A percentile compares a stretch with the other conserved stretches of the same genome.
Evolutionary conservation across 2,797 vertebrate genomes (phyloP).

Genomic region (Myripristis jacobus): DNA sequence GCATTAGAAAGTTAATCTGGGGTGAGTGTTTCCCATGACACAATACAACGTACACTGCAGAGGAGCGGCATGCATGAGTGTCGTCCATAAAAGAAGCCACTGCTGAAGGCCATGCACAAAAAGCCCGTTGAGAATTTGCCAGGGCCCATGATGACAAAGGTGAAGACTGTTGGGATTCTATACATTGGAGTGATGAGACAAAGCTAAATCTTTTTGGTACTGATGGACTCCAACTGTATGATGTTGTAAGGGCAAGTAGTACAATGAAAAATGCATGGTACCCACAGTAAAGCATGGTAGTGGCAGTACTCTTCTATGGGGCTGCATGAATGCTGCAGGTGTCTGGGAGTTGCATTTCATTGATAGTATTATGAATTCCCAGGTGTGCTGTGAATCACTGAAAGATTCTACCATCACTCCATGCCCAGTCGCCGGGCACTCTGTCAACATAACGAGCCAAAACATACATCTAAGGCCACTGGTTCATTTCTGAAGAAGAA

Average conservation of each 20-base stretch:
- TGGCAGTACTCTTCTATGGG: conserved; percentile 16
- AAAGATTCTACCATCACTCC: conserved; percentile 4
- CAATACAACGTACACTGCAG: background rate
- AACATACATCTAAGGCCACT: background rate
- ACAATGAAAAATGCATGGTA: conserved; percentile 23
- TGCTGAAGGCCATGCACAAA: conserved; percentile 13
- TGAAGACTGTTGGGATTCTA: conserved; percentile 21
- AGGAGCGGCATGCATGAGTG: conserved; percentile 13
- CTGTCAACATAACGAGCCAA: background rate
- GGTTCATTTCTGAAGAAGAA: background rate
- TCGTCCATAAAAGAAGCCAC: conserved; percentile 3
- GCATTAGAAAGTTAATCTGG: too few relatives aligned
- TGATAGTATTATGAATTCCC: conserved; percentile 21
- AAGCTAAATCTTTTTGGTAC: too few relatives aligned
- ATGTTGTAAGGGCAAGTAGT: conserved; percentile 5
- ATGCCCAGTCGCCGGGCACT: background rate
- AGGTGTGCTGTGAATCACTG: conserved; percentile 6
- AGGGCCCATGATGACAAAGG: conserved; percentile 18
- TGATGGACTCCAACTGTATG: conserved; percentile 36
- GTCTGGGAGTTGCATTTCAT: conserved; percentile 28
- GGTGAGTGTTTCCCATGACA: too few relatives aligned
- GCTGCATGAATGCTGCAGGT: conserved; percentile 26
- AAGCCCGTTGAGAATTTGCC: conserved; percentile 22
- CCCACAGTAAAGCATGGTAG: conserved; percentile 15
- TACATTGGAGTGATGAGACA: conserved; percentile 30